Evolutionary conservation across 2,113 vertebrate species (phyloP), one percentile per base, ranked within the genome.

Genomic region (Gymnogyps californianus): DNA sequence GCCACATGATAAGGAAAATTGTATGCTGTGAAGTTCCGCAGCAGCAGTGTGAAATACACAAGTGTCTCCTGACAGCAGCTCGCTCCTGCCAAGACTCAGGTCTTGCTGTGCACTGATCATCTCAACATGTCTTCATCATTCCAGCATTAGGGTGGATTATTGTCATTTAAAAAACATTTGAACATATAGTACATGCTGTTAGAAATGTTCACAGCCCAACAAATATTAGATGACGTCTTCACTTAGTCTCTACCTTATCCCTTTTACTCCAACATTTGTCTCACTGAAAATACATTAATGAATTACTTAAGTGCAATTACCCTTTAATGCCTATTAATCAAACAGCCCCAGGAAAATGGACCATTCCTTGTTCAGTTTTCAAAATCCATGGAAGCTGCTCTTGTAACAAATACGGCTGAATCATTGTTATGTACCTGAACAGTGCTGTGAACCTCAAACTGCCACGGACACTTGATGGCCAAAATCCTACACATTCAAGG

Each of bases 1-100:
- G 93, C 93, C 82, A 81, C 29, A 51, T 87, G 89, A 93, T 86
- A 91, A 97, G 93, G 95, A 96, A 97, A 97, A 96, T 6, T 32
- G 8, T 75, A 66, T 64, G 14, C 66, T 51, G 61, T 34, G 59
- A 90, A 83, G 78, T 81, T 82, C 55, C 42, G 54, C 62, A 55
- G 71, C 76, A 81, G 47, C 47, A 57, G 26, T 24, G 26, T 44
- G 76, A 92, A 91, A 88, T 72, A 81, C 7, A 24, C 10, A 64
- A 32, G 31, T 15, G 36, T 78, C 19, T 77, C 28, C 69, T 93
- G 89, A 36, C n/a, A 69, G 49, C 24, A 87, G 31, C 42, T 51
- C 1, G 1, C 69, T 78, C 55, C 58, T 82, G 84, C 31, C 47
- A 87, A 65, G 28, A 16, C 52, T 62, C 55, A 52, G 28, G 36